Percentiles rank a stretch among this genome's conserved stretches.
Conservation (phyloP, 2,113 vertebrate species). For the Meles meles region DNA sequence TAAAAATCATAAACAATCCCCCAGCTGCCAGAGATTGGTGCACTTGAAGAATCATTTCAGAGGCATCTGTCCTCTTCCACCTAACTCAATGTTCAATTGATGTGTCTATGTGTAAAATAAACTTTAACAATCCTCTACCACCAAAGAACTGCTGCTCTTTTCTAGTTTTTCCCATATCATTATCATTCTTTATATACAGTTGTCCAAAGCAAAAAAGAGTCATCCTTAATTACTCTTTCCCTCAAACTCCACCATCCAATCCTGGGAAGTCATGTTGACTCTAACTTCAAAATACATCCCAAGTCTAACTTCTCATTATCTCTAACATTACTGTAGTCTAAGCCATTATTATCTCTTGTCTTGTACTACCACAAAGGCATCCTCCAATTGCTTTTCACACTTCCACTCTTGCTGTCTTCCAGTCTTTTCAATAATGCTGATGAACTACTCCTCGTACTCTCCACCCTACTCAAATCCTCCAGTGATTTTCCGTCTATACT, state of each 20-base stretch:
- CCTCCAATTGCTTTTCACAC: neutral
- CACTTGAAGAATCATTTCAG: neutral
- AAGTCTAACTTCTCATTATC: neutral
- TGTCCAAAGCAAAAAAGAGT: neutral
- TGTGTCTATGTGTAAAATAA: neutral
- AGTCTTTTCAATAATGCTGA: neutral
- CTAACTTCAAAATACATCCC: conserved; percentile 4
- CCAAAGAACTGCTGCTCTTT: neutral
- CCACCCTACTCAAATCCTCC: neutral
- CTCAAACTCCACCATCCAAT: neutral
- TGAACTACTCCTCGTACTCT: neutral
- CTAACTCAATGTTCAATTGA: neutral
- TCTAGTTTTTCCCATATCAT: neutral
- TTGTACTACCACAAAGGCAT: neutral
- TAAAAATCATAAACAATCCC: neutral
- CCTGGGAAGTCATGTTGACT: neutral
- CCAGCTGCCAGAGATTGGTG: neutral
- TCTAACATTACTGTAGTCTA: neutral
- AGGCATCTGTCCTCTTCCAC: neutral
- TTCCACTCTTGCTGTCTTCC: neutral
- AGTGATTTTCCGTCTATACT: neutral
- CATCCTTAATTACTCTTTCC: neutral
- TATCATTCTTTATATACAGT: neutral
- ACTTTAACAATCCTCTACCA: neutral
- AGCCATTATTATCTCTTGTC: neutral